Base-by-base conservation (phyloP, 2,888 invertebrate genomes). In the Andrena camellia region DNA sequence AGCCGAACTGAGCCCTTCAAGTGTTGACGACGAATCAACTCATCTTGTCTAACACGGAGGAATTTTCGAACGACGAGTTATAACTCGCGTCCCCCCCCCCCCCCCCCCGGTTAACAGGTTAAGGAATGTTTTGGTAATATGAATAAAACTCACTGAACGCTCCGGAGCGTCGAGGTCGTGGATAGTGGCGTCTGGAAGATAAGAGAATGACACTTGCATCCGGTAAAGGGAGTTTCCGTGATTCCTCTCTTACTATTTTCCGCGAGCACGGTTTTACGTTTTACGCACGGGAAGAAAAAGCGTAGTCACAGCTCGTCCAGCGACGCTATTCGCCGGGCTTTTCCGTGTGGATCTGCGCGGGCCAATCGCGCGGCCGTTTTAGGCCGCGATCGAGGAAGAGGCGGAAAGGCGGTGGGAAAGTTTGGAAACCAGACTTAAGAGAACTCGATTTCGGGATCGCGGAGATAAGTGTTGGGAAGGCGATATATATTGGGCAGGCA, bases 121-220 rank as follows among this genome's bases (percentile, higher is more conserved):
- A 54, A 70, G 33, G 29, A 78, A 78, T 50, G 59, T 78, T 84
- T 42, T 42, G 71, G 52, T 78, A 75, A 82, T 75, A 82, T 75
- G 82, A 78, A 82, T 78, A 78, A 78, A 78, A 82, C 83, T 84
- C 71, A 82, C 83, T 83, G 67, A 80, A 80, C 75, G 75, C 70
- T 76, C 42, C 73, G 77, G 78, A 83, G 78, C 78, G 71, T 81
- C 78, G 86, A 87, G 88, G 88, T 88, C 88, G 86, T 71, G 87
- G 87, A 88, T 81, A 84, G 70, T 57, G 85, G 72, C 80, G 83
- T 79, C 78, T 77, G 64, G 71, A 72, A 83, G 85, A 88, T 88
- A 88, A 80, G 81, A 80, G 79, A 85, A 75, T 86, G 86, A 88
- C 85, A 86, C 83, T 85, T 78, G 85, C 76, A 85, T 88, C 88